A percentile compares a stretch with the other conserved stretches of the same genome.
Conservation (phyloP, 2,797 vertebrate species). For the Gambusia yucatana region DNA sequence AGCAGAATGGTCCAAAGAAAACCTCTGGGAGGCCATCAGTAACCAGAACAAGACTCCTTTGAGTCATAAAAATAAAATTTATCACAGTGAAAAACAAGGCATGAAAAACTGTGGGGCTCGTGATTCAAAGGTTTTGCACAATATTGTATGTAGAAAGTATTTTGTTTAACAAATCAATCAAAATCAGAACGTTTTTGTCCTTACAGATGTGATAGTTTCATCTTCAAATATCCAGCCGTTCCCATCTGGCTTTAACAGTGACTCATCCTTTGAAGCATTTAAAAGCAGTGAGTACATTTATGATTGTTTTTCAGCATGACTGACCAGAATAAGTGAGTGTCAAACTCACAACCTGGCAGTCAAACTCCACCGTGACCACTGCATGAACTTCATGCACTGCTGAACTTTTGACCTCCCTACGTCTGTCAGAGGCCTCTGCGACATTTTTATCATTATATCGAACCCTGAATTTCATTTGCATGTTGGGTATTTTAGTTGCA, state of each 20-base stretch:
- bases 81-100: background rate
- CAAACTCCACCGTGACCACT: constrained; percentile 12
- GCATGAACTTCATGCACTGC: constrained; percentile 40
- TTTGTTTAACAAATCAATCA: background rate
- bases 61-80: background rate
- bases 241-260: constrained; percentile 1
- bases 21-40: background rate
- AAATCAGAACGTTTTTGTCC: background rate
- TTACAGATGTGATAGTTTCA: background rate
- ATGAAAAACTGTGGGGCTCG: background rate
- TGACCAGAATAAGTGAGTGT: constrained; percentile 25
- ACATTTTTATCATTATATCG: constrained; percentile 23
- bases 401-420: constrained; percentile 56
- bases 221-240: background rate
- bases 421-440: constrained; percentile 19
- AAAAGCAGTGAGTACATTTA: constrained; percentile 26
- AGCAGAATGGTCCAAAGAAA: background rate
- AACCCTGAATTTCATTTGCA: constrained; percentile 45
- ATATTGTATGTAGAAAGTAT: background rate
- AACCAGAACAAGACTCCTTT: background rate
- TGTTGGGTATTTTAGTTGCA: constrained; percentile 46
- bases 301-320: constrained; percentile 34
- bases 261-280: constrained; percentile 11
- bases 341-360: constrained; percentile 38
- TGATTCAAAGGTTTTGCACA: background rate